phyloP scores from a whole-genome alignment of 2,113 vertebrate species.

The Lanius ludovicianus region DNA sequence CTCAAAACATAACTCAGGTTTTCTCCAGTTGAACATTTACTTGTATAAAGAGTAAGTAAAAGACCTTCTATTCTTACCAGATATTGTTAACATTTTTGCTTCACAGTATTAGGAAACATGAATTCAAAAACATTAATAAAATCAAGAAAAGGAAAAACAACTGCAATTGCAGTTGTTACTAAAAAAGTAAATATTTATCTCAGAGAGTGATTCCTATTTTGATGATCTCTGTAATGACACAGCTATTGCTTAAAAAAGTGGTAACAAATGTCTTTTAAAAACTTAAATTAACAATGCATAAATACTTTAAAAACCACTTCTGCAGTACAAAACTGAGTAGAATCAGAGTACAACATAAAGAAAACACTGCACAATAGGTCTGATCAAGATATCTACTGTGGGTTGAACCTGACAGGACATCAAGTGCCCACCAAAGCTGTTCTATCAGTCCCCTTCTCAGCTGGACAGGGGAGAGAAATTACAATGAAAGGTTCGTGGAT shows the following conservation, averaged over 20 bases:
- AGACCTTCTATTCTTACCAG: not conserved
- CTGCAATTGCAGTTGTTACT: not conserved
- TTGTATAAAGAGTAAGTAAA: not conserved
- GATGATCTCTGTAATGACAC: not conserved
- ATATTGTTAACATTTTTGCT: not conserved
- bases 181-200: not conserved
- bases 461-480: not conserved
- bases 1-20: not conserved
- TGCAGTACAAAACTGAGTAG: not conserved
- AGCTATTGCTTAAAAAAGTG: not conserved
- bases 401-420: not conserved
- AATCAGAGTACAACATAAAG: not conserved
- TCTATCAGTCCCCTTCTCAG: not conserved
- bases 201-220: not conserved
- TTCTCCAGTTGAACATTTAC: not conserved
- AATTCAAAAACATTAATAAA: not conserved
- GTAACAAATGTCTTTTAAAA: not conserved
- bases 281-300: not conserved
- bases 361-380: not conserved
- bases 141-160: not conserved
- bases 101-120: not conserved
- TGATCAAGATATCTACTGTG: not conserved
- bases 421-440: rapidly evolving
- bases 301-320: not conserved
- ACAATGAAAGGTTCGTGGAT: not conserved